Evolutionary conservation across 2,797 vertebrate species (phyloP).

Genomic region (Enteromius afrohamiltoni): DNA sequence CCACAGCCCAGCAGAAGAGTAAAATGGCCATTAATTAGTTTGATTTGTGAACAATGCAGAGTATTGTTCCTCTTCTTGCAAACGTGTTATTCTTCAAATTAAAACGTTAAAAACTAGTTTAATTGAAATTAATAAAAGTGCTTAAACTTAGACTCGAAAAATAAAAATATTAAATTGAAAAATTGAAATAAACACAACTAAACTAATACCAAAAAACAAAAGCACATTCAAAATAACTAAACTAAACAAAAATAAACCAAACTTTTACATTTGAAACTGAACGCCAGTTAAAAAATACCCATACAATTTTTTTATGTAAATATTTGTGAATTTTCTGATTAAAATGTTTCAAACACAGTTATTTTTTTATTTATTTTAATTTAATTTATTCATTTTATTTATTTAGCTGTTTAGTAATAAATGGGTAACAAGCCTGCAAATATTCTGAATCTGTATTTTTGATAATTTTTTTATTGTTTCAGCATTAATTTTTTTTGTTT

Average conservation of each 20-base stretch:
- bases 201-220: not conserved
- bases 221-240: not conserved
- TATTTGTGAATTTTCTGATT: not conserved
- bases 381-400: not conserved
- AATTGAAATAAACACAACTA: not conserved
- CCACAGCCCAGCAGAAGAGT: constrained; percentile 15
- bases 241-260: too few relatives aligned
- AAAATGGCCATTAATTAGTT: constrained; percentile 22
- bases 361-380: not conserved
- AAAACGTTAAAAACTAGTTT: not conserved
- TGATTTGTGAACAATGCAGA: constrained; percentile 22
- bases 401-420: not conserved
- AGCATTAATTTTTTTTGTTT: not conserved
- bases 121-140: not conserved
- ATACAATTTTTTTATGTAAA: not conserved
- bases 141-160: not conserved
- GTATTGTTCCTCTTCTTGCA: not conserved
- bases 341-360: not conserved
- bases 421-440: not conserved
- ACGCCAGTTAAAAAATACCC: too few relatives aligned
- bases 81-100: not conserved
- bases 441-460: not conserved
- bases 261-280: too few relatives aligned
- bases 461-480: too few relatives aligned
- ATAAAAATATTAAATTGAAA: not conserved